Conservation (phyloP, 2,888 invertebrate species). For the Gasteruption jaculator region DNA sequence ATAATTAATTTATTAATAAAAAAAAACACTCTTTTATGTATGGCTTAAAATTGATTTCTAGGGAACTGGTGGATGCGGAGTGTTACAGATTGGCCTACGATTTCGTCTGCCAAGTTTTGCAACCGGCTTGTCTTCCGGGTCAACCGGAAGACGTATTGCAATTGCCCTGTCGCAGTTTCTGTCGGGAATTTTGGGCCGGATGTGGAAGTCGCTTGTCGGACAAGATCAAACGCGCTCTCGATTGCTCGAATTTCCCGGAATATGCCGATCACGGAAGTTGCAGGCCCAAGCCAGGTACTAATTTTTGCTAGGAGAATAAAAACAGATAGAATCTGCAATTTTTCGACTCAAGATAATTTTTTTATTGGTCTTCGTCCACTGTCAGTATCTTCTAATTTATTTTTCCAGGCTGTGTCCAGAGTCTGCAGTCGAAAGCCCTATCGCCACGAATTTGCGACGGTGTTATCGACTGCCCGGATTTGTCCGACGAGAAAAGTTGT, state of each 20-base stretch:
- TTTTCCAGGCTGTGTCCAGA: constrained; percentile 65
- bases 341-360: constrained; percentile 6
- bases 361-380: constrained; percentile 6
- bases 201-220: constrained; percentile 74
- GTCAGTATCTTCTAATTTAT: constrained; percentile 15
- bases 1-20: too few relatives aligned
- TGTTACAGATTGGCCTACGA: constrained; percentile 86
- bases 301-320: constrained; percentile 1
- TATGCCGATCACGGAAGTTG: constrained; percentile 72
- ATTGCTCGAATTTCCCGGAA: constrained; percentile 77
- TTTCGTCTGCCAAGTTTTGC: constrained; percentile 81
- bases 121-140: constrained; percentile 65
- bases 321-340: too few relatives aligned
- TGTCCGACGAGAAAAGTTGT: constrained; percentile 76
- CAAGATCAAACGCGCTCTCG: constrained; percentile 67
- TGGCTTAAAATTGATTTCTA: constrained; percentile 35
- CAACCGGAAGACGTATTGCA: constrained; percentile 57
- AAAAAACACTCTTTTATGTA: too few relatives aligned
- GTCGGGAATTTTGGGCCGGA: constrained; percentile 77
- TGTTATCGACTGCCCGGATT: constrained; percentile 78
- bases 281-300: constrained; percentile 68
- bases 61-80: constrained; percentile 85
- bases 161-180: constrained; percentile 78
- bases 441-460: constrained; percentile 82
- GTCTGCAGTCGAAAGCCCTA: constrained; percentile 69